A percentile compares a stretch with the other conserved stretches of the same genome.
phyloP scores from a whole-genome alignment of 2,797 vertebrate species.

The Catharus ustulatus region DNA sequence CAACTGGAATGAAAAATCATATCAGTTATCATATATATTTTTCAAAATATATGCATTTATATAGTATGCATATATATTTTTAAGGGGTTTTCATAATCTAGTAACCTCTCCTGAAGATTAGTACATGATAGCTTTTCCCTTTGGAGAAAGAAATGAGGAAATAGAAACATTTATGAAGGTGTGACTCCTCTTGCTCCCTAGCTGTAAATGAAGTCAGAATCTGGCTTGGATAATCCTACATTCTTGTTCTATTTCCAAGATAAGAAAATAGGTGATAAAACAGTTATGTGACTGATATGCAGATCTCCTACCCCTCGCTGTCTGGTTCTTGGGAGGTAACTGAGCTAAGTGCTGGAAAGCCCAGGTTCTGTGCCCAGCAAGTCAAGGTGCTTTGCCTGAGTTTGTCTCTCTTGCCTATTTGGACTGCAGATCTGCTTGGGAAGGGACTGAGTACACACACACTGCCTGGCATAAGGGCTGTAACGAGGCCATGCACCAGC shows the following conservation, averaged over 20 bases:
- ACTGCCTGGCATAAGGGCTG: not conserved
- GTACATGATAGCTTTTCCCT: not conserved
- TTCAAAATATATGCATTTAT: not conserved
- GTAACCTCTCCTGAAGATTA: not conserved
- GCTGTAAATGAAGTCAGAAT: constrained; percentile 34
- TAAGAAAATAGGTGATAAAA: constrained; percentile 38
- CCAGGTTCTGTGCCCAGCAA: not conserved
- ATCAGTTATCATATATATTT: not conserved
- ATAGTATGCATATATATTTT: not conserved
- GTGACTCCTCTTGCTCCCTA: not conserved
- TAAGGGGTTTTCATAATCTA: not conserved
- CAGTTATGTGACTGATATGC: not conserved
- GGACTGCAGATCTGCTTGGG: not conserved
- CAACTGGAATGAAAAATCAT: not conserved
- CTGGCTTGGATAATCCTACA: constrained; percentile 3
- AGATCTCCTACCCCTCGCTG: not conserved
- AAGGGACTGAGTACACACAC: not conserved
- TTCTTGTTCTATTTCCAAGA: constrained; percentile 43
- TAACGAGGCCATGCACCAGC: accelerated
- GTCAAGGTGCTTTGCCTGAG: not conserved
- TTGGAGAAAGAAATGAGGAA: constrained; percentile 46
- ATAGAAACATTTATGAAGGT: not conserved
- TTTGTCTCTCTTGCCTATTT: not conserved
- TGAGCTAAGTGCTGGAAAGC: not conserved
- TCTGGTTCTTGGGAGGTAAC: constrained; percentile 15